A percentile compares a stretch with the other conserved stretches of the same genome.
Conservation (phyloP, 1,140 invertebrate species). For the Nymphalis io region DNA sequence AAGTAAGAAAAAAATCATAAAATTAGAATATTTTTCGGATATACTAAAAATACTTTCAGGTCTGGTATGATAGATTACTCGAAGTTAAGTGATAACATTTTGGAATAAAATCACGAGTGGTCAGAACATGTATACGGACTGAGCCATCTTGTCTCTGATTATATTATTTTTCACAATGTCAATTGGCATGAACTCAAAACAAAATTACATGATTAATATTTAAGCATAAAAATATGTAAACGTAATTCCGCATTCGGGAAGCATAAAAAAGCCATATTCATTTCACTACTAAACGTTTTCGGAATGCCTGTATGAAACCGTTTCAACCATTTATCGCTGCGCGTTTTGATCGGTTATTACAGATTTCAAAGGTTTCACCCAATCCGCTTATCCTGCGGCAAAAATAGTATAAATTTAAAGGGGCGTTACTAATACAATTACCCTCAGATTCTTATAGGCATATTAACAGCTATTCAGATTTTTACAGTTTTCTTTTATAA, state of each 20-base stretch:
- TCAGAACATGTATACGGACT: too few species aligned
- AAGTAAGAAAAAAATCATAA: too few species aligned
- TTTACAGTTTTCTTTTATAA: background rate
- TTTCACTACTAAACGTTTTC: background rate
- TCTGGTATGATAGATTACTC: too few species aligned
- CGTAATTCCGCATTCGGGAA: background rate
- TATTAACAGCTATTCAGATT: background rate
- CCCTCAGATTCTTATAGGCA: background rate
- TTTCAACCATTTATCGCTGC: background rate
- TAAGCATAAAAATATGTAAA: background rate
- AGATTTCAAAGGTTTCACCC: background rate
- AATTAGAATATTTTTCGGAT: too few species aligned
- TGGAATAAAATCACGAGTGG: too few species aligned
- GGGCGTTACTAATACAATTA: background rate
- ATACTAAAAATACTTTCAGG: too few species aligned
- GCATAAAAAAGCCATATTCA: conserved; percentile 4
- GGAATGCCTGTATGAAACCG: background rate
- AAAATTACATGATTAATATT: background rate
- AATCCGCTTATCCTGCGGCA: background rate
- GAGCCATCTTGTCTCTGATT: too few species aligned
- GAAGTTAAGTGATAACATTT: too few species aligned
- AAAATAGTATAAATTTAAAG: background rate
- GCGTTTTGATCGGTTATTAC: conserved; percentile 4
- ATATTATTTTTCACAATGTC: too few species aligned
- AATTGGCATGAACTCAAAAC: too few species aligned